Base-by-base conservation (phyloP, 2,888 invertebrate species). In the Heliconius aoede region DNA sequence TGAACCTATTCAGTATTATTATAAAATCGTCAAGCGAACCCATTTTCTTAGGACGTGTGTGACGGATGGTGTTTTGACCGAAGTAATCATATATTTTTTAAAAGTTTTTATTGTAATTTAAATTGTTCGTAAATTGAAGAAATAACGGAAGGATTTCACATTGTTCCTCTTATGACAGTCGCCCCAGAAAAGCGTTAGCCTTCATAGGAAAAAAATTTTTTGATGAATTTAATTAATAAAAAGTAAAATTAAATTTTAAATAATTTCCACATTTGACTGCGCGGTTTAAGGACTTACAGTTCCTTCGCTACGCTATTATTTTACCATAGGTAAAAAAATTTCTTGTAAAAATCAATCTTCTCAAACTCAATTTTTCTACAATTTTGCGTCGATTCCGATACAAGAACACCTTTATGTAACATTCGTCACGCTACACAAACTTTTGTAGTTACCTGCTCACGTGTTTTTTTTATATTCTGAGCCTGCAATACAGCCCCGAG, bases 11-110 rank as follows among this genome's bases (percentile, higher is more conserved):
- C 84, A 87, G 91, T 92, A 90, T 93, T 94, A 94, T 94, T 94
- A 94, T 92, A 93, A 93, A 91, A 92, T 94, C 92, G 91, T 94
- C 93, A 92, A 89, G 80, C 79, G 83, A 85, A 83, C 83, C 83
- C 86, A 87, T 89, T 91, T 91, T 90, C 88, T 90, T 87, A 82
- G 84, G 85, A 86, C 83, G 84, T 82, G 86, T 80, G 78, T 90
- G 91, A 92, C 91, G 88, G 87, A 92, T 91, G 87, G 82, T 88
- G 88, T 90, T 91, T 89, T 89, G 91, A 90, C 86, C 84, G 81
- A 69, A 51, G 78, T 79, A 76, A 79, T 81, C 77, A 80, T 84
- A 75, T 79, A 77, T 83, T 81, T 80, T 78, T 76, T 76, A 64
- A 71, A n/a, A 72, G 71, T 74, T 78, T 55, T 78, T 79, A 79